These are phyloP conservation scores for Lasioglossum figueresi DNA, from an alignment of 2,888 invertebrate species.

Conservation along the genomic window DNA sequence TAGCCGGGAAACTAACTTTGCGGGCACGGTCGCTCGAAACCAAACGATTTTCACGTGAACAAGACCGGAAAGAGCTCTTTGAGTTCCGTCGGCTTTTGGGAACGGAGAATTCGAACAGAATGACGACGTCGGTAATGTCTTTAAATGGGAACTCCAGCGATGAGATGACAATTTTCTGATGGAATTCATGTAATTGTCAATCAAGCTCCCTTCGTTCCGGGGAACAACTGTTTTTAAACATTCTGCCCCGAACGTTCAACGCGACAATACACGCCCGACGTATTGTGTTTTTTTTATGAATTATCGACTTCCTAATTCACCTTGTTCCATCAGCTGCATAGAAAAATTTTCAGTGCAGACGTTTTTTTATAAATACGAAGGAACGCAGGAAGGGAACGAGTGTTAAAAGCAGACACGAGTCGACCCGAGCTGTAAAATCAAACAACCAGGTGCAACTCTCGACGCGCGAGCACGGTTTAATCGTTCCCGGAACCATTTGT, in stretches of 20 bases:
- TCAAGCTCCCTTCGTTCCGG: too few species aligned
- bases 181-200: too few species aligned
- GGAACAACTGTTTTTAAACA: too few species aligned
- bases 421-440: neutral
- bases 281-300: too few species aligned
- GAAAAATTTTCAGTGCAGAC: neutral
- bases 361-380: neutral
- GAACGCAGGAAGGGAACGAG: neutral
- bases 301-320: too few species aligned
- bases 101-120: neutral
- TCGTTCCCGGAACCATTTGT: conserved; percentile 34
- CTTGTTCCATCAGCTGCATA: too few species aligned
- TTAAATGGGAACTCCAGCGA: neutral
- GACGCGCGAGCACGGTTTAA: conserved; percentile 27
- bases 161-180: too few species aligned
- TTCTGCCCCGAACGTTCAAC: too few species aligned
- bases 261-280: too few species aligned
- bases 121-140: neutral
- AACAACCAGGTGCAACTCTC: neutral
- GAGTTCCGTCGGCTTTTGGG: neutral
- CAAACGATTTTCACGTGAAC: neutral
- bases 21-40: neutral
- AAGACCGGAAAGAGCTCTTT: neutral
- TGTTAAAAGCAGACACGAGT: neutral
- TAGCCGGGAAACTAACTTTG: neutral